Evolutionary conservation across 2,888 invertebrate species (phyloP), one percentile per base, ranked within the genome.

Genomic region (Desoria tigrina): DNA sequence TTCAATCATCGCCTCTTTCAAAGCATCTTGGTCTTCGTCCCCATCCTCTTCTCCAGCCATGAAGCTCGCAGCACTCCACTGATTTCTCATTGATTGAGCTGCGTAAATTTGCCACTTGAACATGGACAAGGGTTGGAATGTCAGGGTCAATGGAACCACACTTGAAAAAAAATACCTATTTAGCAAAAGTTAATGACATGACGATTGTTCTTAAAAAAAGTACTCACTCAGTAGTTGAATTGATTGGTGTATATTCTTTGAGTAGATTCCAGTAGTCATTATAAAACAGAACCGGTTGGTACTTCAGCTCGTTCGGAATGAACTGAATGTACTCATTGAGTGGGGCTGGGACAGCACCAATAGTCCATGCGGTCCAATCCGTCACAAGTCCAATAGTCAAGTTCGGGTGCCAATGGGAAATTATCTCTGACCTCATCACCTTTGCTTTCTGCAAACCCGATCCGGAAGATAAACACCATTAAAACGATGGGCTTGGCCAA

Each of bases 231-330:
- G 90, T 87, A 1, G 94, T 91, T 60, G 90, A 86, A 80, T 96
- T 96, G 63, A 99, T 87, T 0, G 94, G 93, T 68, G 87, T 86
- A 83, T 97, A 98, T 78, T 98, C 97, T 66, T 92, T 85, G 79
- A 93, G 88, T 84, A 99, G 88, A 79, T 99, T 99, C 99, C 99
- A 99, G 80, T 96, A 99, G 77, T 97, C 96, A 83, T 99, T 99
- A 68, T 92, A 84, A 80, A 91, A 97, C 51, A 99, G 82, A 50
- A 97, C 90, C 2, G 99, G 99, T 77, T 93, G 90, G 81, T 99
- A 99, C 42, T 87, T 85, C 78, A 88, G 87, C 6, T 90, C 90
- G 69, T 87, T 87, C n/a, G 90, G 89, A 27, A 92, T 84, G 81
- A 98, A 97, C 76, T 90, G 87, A 54, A 98, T 88, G 80, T 88